These are phyloP conservation scores for Tyrannus savana DNA, from an alignment of 2,113 vertebrate genomes.

Conservation along the genomic window DNA sequence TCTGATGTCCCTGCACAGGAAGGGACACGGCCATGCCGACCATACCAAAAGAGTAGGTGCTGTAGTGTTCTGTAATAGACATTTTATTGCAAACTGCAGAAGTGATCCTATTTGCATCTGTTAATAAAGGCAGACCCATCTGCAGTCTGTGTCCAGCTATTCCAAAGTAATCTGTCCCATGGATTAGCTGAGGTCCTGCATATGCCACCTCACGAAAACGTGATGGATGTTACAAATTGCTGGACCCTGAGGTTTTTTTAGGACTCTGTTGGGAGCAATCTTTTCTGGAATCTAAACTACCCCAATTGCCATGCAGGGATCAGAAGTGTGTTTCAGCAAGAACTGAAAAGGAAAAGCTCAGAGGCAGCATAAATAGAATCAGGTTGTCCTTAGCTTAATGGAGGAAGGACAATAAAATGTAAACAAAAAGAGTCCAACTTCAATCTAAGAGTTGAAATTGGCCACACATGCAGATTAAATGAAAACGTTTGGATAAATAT, in stretches of 20 bases:
- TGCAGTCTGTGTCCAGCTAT: neutral
- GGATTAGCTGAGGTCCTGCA: neutral
- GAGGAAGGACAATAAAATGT: neutral
- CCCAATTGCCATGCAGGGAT: neutral
- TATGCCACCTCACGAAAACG: neutral
- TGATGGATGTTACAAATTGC: neutral
- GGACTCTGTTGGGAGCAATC: neutral
- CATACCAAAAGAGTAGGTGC: neutral
- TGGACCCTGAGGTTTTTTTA: neutral
- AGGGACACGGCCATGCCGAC: neutral
- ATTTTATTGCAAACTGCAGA: neutral
- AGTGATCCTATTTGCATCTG: neutral
- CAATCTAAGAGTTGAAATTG: neutral
- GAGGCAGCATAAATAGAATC: neutral
- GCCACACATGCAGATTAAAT: neutral
- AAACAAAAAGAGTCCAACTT: neutral
- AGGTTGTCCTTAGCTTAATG: constrained; percentile 1
- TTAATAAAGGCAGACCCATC: neutral
- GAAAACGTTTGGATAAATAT: neutral
- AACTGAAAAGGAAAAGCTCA: neutral
- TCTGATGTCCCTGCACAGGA: neutral
- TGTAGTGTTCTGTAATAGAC: neutral
- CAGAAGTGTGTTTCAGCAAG: neutral
- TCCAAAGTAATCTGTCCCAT: neutral
- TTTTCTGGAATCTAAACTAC: neutral